A percentile compares a stretch with the other conserved stretches of the same genome.
phyloP scores from a whole-genome alignment of 1,140 invertebrate genomes.

The Oreohelix idahoensis region DNA sequence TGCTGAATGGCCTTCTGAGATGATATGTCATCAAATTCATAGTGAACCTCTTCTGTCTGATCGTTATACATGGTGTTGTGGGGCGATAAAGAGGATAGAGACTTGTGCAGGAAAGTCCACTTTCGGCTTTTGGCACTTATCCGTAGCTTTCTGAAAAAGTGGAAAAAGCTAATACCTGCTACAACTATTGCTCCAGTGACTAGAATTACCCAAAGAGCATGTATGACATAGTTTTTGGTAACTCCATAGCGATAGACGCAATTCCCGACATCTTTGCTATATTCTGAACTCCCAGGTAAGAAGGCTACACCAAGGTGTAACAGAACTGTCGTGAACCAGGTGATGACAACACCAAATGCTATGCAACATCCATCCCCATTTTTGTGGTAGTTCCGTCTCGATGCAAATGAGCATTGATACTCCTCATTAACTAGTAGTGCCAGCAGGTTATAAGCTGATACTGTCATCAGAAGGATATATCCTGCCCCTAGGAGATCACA shows the following conservation, averaged over 20 bases:
- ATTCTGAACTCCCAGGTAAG: constrained; percentile 65
- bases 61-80: constrained; percentile 13
- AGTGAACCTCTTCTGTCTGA: constrained; percentile 80
- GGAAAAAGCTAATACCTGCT: constrained; percentile 87
- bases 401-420: constrained; percentile 83
- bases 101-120: constrained; percentile 59
- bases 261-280: constrained; percentile 78
- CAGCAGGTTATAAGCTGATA: constrained; percentile 91
- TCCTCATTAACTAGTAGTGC: constrained; percentile 92
- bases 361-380: constrained; percentile 80
- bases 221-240: constrained; percentile 89
- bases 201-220: constrained; percentile 90
- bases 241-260: constrained; percentile 84
- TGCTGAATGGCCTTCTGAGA: constrained; percentile 42
- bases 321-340: constrained; percentile 87
- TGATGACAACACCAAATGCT: constrained; percentile 92
- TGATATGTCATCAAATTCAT: constrained; percentile 67
- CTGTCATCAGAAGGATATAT: constrained; percentile 89
- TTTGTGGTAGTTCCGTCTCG: constrained; percentile 42
- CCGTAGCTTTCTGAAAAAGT: constrained; percentile 84
- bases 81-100: constrained; percentile 44
- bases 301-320: constrained; percentile 94
- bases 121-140: constrained; percentile 54
- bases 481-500: constrained; percentile 92
- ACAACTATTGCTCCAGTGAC: constrained; percentile 89